Base-by-base conservation (phyloP, 2,888 invertebrate species). In the Mythimna lalbum region DNA sequence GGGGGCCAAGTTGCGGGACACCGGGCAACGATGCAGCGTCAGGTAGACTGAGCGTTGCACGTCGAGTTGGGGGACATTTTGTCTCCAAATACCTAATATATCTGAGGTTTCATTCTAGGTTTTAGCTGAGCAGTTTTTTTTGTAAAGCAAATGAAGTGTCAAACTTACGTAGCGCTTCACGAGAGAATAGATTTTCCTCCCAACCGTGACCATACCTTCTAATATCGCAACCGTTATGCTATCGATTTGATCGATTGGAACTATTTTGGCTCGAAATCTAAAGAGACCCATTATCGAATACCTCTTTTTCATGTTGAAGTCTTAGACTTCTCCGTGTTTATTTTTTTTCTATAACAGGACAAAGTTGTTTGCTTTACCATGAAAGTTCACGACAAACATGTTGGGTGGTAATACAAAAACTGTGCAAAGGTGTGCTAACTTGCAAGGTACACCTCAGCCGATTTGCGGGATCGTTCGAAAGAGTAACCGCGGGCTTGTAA, bases 231-330 rank as follows among this genome's bases (percentile, higher is more conserved):
- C 19, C 4, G 7, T 0, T 6, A 47, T 36, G 0, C 19, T 14
- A 23, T 33, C 19, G 21, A 72, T n/a, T 27, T 72, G 63, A 36
- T 57, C 21, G 19, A 47, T 6, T 73, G 73, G 73, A n/a, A 64
- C 1, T 6, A 55, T 7, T 19, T 12, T 60, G 2, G 14, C 17
- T 27, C 65, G 73, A 43, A 65, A 23, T 4, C 14, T n/a, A 14
- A 65, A 31, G 9, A 73, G 3, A 21, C 65, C 65, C 1, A 5
- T 0, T 12, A 73, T 0, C 1, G 73, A 73, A 55, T 60, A 50
- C 14, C 49, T 64, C 4, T 3, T 0, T 7, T 17, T n/a, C 64
- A 73, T 73, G 12, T 43, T 63, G 0, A 19, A 17, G 6, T n/a
- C 14, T 9, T 19, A 21, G 9, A 39, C 23, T 23, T 23, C 14